A percentile compares a stretch with the other conserved stretches of the same genome.
Conservation (phyloP, 1,140 invertebrate genomes). For the Chironomus tepperi region DNA sequence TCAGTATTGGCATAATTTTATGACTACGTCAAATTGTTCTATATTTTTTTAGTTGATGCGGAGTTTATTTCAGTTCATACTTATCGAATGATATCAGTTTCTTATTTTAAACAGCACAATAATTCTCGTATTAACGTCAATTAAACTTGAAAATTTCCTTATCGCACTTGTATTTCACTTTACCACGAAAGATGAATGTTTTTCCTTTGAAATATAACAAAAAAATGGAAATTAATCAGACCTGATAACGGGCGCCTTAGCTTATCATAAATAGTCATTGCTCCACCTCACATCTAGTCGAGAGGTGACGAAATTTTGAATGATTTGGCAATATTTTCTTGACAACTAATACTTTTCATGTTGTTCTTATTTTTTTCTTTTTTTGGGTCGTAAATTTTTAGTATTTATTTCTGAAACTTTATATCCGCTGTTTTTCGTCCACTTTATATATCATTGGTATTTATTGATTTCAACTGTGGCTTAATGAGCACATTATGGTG, state of each 20-base stretch:
- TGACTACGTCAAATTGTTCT: neutral
- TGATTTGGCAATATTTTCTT: no score
- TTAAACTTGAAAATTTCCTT: conserved; percentile 7
- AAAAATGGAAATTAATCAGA: conserved; percentile 3
- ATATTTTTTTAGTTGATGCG: neutral
- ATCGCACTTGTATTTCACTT: neutral
- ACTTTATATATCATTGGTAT: no score
- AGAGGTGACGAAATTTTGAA: no score
- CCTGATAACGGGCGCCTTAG: neutral
- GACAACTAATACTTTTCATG: no score
- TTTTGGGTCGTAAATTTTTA: no score
- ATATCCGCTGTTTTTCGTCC: no score
- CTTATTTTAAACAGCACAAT: neutral
- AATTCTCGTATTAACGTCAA: conserved; percentile 5
- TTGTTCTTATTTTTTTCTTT: no score
- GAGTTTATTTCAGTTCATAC: neutral
- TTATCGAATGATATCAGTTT: neutral
- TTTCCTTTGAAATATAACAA: conserved; percentile 2
- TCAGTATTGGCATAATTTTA: conserved; percentile 18
- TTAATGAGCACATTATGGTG: no score
- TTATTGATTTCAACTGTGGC: no score
- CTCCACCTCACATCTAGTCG: neutral
- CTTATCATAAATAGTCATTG: neutral
- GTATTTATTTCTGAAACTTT: no score
- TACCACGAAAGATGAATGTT: neutral